Conservation (phyloP, 2,113 vertebrate genomes). For the Sinocyclocheilus anshuiensis region DNA sequence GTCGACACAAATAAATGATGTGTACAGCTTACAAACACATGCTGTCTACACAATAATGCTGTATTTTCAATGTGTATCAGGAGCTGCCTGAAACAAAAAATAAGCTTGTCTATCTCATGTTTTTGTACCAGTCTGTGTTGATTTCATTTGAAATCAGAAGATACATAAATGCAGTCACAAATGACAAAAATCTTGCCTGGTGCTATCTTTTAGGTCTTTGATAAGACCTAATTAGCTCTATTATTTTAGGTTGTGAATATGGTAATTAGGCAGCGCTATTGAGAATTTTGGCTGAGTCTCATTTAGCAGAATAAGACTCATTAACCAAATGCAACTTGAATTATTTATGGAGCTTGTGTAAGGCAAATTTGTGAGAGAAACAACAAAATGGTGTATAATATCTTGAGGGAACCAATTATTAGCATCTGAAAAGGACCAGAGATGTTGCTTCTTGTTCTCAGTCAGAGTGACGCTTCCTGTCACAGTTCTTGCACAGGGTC, state of each 20-base stretch:
- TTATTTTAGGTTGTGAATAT: conserved; percentile 20
- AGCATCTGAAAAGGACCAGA: conserved; percentile 20
- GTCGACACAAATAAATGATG: not conserved
- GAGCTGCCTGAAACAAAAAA: not conserved
- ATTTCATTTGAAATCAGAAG: conserved; percentile 6
- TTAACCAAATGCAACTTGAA: conserved; percentile 25
- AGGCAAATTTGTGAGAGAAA: not conserved
- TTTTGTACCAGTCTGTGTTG: not conserved
- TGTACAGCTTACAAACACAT: not conserved
- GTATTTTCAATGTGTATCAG: not conserved
- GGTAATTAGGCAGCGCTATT: not conserved
- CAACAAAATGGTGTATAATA: not conserved
- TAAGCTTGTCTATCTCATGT: not conserved
- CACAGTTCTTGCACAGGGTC: not conserved
- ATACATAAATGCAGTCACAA: not conserved
- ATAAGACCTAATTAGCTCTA: conserved; percentile 14
- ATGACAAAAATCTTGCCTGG: not conserved
- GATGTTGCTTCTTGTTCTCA: not conserved
- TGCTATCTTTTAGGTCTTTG: not conserved
- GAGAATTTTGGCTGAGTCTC: not conserved
- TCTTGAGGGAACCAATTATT: conserved; percentile 16
- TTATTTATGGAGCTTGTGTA: conserved; percentile 23
- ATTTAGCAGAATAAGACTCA: conserved; percentile 25
- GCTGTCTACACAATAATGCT: no score
- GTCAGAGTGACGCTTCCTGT: conserved; percentile 2